Evolutionary conservation across 2,797 vertebrate genomes (phyloP).

Genomic region (Merluccius polli): DNA sequence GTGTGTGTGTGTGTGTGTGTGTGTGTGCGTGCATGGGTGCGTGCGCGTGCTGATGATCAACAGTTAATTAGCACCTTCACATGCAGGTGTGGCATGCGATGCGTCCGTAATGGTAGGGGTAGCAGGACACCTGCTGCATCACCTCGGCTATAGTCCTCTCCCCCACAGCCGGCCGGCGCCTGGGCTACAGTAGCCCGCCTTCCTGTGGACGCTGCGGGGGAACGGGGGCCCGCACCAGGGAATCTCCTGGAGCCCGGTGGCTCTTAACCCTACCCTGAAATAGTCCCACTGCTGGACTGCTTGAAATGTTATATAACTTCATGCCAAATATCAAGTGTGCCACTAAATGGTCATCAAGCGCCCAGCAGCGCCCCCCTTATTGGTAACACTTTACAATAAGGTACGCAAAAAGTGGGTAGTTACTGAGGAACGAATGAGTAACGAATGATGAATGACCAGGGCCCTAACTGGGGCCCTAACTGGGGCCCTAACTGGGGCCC

Average conservation of each 20-base stretch:
- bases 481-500: no score
- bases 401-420: no score
- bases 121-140: slow-evolving; percentile 64
- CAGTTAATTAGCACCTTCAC: slow-evolving; percentile 70
- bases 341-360: no score
- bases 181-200: slow-evolving; percentile 34
- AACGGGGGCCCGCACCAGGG: slow-evolving; percentile 49
- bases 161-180: slow-evolving; percentile 45
- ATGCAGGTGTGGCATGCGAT: slow-evolving; percentile 57
- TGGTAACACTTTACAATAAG: no score
- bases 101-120: slow-evolving; percentile 54
- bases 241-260: slow-evolving; percentile 43
- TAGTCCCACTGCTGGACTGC: not conserved
- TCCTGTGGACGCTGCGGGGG: slow-evolving; percentile 15
- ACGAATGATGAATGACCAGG: no score
- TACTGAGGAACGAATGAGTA: no score
- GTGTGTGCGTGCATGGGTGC: not conserved
- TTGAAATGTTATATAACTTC: no score
- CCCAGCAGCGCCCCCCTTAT: no score
- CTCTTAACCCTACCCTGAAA: not conserved
- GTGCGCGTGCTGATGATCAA: slow-evolving; percentile 39
- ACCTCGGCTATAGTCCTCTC: slow-evolving; percentile 57
- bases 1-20: not conserved
- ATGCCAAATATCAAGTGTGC: no score
- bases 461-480: no score